Conservation (phyloP, 2,797 vertebrate species). For the Sorex maritimensis region DNA sequence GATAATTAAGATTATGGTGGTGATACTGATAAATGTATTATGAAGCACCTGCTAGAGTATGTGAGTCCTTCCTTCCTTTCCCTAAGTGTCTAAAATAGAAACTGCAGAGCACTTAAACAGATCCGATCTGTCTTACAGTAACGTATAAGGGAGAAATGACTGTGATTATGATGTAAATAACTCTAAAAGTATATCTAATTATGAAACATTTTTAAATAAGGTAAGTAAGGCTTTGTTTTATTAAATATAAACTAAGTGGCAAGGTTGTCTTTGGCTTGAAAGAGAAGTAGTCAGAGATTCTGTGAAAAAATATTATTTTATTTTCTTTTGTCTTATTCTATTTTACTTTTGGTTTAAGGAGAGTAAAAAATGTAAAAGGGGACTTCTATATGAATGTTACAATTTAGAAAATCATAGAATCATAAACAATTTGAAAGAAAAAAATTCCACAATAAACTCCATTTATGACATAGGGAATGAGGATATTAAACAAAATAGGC, state of each 20-base stretch:
- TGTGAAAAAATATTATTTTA: not conserved
- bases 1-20: conserved; percentile 23
- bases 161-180: conserved; percentile 36
- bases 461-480: not conserved
- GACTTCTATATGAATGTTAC: conserved; percentile 60
- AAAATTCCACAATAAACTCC: not conserved
- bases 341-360: not conserved
- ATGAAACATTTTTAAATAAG: conserved; percentile 58
- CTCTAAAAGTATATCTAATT: conserved; percentile 32
- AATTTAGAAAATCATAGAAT: conserved; percentile 19
- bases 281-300: conserved; percentile 18
- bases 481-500: not conserved
- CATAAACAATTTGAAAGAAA: conserved; percentile 27
- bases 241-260: conserved; percentile 33
- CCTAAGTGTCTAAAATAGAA: conserved; percentile 51
- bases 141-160: conserved; percentile 44
- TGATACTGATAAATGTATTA: conserved; percentile 36
- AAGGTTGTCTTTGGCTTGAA: conserved; percentile 38
- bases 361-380: conserved; percentile 36
- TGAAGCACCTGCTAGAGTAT: conserved; percentile 16
- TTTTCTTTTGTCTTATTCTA: conserved; percentile 14
- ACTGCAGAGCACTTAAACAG: conserved; percentile 32
- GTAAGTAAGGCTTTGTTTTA: conserved; percentile 44
- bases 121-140: not conserved
- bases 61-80: conserved; percentile 44